phyloP scores from a whole-genome alignment of 2,113 vertebrate genomes.

The Gadus macrocephalus region DNA sequence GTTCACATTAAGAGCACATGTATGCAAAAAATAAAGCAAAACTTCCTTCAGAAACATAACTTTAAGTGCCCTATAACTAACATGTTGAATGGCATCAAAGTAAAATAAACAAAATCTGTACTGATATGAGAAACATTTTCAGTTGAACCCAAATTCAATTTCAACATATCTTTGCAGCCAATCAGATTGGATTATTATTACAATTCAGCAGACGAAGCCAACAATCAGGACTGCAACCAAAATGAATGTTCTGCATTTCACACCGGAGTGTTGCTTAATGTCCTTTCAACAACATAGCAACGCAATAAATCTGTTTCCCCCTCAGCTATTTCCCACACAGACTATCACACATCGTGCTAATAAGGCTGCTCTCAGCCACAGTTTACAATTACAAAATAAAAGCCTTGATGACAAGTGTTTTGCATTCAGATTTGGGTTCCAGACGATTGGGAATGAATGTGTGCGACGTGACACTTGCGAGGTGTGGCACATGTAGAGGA shows the following conservation, averaged over 20 bases:
- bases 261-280: background rate
- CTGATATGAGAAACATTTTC: too few relatives aligned
- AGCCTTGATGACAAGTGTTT: slow-evolving; percentile 27
- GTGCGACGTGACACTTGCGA: slow-evolving; percentile 50
- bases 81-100: background rate
- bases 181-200: background rate
- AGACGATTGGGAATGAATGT: slow-evolving; percentile 35
- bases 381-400: slow-evolving; percentile 25
- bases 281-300: slow-evolving; percentile 5
- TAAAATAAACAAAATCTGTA: background rate
- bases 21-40: background rate
- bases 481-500: slow-evolving; percentile 44
- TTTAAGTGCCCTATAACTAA: background rate
- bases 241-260: background rate
- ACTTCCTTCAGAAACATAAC: background rate
- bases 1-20: slow-evolving; percentile 21
- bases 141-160: background rate
- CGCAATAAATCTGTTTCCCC: background rate
- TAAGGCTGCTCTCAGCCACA: slow-evolving; percentile 28
- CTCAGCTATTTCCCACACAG: slow-evolving; percentile 5
- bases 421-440: slow-evolving; percentile 37
- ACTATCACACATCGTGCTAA: slow-evolving; percentile 13
- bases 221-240: background rate
- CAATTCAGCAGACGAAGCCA: background rate
- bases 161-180: background rate